These are phyloP conservation scores for Octodonta nipae DNA, from an alignment of 2,888 invertebrate genomes.

Conservation along the genomic window DNA sequence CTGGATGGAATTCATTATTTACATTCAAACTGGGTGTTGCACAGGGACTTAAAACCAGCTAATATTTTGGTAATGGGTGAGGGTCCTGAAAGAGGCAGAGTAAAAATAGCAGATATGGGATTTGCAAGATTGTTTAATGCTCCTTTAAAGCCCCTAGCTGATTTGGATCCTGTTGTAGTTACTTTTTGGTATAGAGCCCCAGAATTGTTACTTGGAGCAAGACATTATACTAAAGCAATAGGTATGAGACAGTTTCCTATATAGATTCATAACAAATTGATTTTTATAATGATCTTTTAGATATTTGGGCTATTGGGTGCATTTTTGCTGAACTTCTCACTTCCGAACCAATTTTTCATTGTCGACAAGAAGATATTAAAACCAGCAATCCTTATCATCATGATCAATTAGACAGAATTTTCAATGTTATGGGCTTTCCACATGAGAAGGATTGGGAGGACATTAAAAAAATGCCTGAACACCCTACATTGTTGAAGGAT, in stretches of 20 bases:
- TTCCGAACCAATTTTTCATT: slow-evolving; percentile 98
- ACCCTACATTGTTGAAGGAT: slow-evolving; percentile 86
- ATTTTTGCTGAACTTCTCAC: slow-evolving; percentile 98
- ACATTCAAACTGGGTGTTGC: slow-evolving; percentile 97
- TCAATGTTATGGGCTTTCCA: slow-evolving; percentile 99
- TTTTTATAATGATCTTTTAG: slow-evolving; percentile 44
- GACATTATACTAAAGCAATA: slow-evolving; percentile 96
- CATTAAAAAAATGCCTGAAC: slow-evolving; percentile 97
- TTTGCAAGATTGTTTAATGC: slow-evolving; percentile 96
- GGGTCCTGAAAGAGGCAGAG: slow-evolving; percentile 88
- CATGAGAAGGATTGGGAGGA: slow-evolving; percentile 97
- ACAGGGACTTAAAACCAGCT: slow-evolving; percentile 96
- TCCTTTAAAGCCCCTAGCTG: slow-evolving; percentile 91
- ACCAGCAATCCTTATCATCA: slow-evolving; percentile 99
- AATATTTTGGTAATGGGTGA: slow-evolving; percentile 99
- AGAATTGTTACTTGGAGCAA: slow-evolving; percentile 81
- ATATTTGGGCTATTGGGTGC: slow-evolving; percentile 98
- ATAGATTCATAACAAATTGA: no score
- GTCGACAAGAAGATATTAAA: slow-evolving; percentile 98
- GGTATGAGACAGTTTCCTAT: slow-evolving; percentile 52
- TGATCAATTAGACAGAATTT: slow-evolving; percentile 94
- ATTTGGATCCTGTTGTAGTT: slow-evolving; percentile 97
- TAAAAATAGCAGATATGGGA: slow-evolving; percentile 99
- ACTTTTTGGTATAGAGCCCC: slow-evolving; percentile 99
- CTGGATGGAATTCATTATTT: slow-evolving; percentile 97